These are phyloP conservation scores for Pachymerium ferrugineum DNA, from an alignment of 2,888 invertebrate species.

Conservation along the genomic window DNA sequence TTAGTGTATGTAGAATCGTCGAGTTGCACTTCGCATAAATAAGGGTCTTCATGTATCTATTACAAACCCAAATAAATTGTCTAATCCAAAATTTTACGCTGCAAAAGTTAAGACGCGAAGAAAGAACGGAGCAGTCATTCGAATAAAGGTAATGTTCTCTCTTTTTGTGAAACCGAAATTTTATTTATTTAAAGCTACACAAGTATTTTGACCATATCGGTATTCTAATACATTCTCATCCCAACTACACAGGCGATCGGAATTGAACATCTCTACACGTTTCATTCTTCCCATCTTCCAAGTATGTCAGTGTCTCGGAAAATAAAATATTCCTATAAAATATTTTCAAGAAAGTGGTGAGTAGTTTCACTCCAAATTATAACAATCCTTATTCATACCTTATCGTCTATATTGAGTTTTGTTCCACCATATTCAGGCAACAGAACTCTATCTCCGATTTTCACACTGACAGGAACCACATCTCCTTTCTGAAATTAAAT, in stretches of 20 bases:
- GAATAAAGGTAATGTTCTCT: background rate
- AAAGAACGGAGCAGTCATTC: background rate
- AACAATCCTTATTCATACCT: slow-evolving; percentile 47
- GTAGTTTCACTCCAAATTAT: background rate
- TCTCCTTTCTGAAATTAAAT: slow-evolving; percentile 63
- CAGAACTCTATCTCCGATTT: slow-evolving; percentile 89
- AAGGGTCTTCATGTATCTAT: background rate
- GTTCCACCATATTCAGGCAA: slow-evolving; percentile 98
- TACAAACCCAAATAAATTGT: background rate
- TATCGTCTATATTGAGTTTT: slow-evolving; percentile 79
- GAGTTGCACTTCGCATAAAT: too few relatives aligned
- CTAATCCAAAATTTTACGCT: background rate
- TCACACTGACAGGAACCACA: slow-evolving; percentile 69
- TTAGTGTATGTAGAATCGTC: too few relatives aligned
- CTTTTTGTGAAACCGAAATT: background rate
- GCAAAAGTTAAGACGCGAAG: background rate
- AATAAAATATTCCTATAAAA: slow-evolving; percentile 70
- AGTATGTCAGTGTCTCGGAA: slow-evolving; percentile 94
- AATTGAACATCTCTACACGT: too few relatives aligned
- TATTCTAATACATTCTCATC: too few relatives aligned
- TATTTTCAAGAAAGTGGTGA: background rate
- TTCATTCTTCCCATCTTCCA: slow-evolving; percentile 62
- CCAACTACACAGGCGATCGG: too few relatives aligned
- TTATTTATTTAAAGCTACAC: background rate
- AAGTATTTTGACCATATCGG: too few relatives aligned